Conservation (phyloP, 2,888 invertebrate genomes). For the Priapulus caudatus region DNA sequence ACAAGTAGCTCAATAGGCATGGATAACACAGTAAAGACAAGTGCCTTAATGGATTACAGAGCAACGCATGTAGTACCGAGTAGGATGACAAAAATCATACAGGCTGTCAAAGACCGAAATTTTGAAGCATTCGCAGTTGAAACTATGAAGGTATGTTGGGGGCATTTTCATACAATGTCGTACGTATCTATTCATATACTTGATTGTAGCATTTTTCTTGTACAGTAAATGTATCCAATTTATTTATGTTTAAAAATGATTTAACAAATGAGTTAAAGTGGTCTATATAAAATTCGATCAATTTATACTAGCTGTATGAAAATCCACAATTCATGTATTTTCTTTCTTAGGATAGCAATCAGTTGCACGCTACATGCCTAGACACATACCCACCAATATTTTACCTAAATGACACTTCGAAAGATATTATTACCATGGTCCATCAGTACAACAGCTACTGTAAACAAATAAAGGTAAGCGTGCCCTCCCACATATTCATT, state of each 20-base stretch:
- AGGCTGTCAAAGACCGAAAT: constrained; percentile 54
- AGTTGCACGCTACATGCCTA: constrained; percentile 82
- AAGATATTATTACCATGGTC: constrained; percentile 61
- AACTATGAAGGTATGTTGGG: constrained; percentile 59
- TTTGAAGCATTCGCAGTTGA: constrained; percentile 76
- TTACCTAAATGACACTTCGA: constrained; percentile 82
- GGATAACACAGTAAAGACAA: constrained; percentile 65
- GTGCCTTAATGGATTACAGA: constrained; percentile 63
- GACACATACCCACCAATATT: constrained; percentile 87
- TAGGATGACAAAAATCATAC: constrained; percentile 42
- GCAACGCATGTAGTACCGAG: constrained; percentile 58
- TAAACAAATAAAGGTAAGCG: constrained; percentile 52
- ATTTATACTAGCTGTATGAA: background rate
- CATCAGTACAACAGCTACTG: constrained; percentile 64
- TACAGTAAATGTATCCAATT: background rate
- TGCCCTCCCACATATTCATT: no score
- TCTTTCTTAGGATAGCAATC: constrained; percentile 65
- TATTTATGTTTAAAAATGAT: background rate
- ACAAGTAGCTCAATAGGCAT: constrained; percentile 79
- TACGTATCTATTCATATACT: background rate
- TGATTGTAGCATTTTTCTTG: background rate
- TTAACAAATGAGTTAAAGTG: background rate
- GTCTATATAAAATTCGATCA: no score
- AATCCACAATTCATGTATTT: constrained; percentile 5
- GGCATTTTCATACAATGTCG: background rate